Evolutionary conservation across 2,888 invertebrate species (phyloP), one percentile per base, ranked within the genome.

Genomic region (Piscicola geometra): DNA sequence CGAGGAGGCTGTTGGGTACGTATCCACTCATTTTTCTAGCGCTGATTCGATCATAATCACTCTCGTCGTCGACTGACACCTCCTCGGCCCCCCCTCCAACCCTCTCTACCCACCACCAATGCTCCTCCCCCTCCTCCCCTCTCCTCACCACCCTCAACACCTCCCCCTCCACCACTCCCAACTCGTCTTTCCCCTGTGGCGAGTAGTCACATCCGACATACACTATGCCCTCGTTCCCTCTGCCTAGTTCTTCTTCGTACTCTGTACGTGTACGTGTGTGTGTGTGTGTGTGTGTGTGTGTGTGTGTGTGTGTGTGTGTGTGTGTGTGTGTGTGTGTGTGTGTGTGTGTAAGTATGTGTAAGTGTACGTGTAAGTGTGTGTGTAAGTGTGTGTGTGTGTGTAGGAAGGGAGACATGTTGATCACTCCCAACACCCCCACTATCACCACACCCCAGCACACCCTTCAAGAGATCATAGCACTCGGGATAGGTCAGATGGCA

Each of bases 401-500:
- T 47, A 56, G n/a, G 60, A 9, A 56, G n/a, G 5, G 25, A 56
- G n/a, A 56, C 3, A 56, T 25, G n/a, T 18, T 15, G n/a, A 9
- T 18, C 5, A 56, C 9, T 18, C 60, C 25, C 9, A 56, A 56
- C 21, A 56, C 21, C n/a, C 60, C 21, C 21, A 56, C n/a, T 56
- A 21, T 21, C 3, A 25, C 9, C 5, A 56, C 25, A 56, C 21
- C 5, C 25, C 30, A 41, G 21, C n/a, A 25, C 50, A 76, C 76
- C 76, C 32, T 9, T 68, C 28, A 76, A 75, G 15, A 74, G 47
- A 36, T 41, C 25, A 56, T 52, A 33, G 70, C 69, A 67, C 15
- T 76, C 76, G 36, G 74, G 68, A 47, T 75, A 36, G 35, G 74
- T 56, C 12, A 56, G 74, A 28, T 50, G 50, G 68, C 76, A 76